These are phyloP conservation scores for Numenius phaeopus DNA, from an alignment of 2,797 vertebrate genomes.

Conservation along the genomic window DNA sequence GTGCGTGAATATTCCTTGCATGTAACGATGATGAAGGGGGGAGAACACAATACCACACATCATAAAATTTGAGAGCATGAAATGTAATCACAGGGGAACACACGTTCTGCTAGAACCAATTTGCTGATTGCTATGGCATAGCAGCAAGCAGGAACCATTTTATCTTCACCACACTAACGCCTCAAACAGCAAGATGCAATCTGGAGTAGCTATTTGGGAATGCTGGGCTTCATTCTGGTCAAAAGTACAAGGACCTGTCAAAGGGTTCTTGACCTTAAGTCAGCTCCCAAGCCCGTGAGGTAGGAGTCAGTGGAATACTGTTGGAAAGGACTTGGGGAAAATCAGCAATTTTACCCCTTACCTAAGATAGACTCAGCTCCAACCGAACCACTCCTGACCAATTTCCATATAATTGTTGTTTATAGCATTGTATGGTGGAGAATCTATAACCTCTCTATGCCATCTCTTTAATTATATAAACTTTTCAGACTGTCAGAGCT, in stretches of 20 bases:
- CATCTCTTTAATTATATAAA: background rate
- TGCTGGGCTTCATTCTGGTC: background rate
- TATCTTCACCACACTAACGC: background rate
- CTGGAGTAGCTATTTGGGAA: background rate
- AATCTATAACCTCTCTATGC: background rate
- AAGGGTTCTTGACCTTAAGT: background rate
- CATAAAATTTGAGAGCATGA: background rate
- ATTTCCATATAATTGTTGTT: background rate
- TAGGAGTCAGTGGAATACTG: background rate
- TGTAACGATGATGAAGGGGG: background rate
- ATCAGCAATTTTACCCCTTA: background rate
- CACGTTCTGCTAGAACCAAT: background rate
- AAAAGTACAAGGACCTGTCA: background rate
- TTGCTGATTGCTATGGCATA: background rate
- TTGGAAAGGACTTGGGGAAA: background rate
- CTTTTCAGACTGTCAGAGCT: background rate
- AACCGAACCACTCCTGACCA: background rate
- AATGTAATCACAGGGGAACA: background rate
- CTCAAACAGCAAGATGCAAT: background rate
- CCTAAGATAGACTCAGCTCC: background rate
- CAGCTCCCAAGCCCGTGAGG: background rate
- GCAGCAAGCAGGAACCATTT: background rate
- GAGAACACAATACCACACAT: background rate
- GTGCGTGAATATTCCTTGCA: background rate
- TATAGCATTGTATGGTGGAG: background rate